These are phyloP conservation scores for Asarcornis scutulata DNA, from an alignment of 2,113 vertebrate species.

Conservation along the genomic window DNA sequence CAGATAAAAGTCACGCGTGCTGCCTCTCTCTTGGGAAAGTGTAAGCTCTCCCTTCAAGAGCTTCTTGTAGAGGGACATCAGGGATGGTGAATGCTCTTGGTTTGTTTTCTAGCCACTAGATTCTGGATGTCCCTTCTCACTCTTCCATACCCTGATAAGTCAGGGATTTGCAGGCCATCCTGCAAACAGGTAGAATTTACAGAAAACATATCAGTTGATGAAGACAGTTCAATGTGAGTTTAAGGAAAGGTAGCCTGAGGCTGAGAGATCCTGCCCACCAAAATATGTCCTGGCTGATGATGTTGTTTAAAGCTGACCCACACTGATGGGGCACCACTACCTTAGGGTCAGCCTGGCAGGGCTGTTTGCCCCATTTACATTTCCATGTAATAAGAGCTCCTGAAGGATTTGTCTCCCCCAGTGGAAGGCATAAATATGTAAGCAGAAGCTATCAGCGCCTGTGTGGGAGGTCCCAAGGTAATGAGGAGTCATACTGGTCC, in stretches of 20 bases:
- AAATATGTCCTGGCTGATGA: not conserved
- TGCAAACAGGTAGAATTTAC: not conserved
- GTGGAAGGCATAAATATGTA: not conserved
- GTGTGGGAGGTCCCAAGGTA: not conserved
- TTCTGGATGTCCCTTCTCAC: not conserved
- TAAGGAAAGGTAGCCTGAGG: not conserved
- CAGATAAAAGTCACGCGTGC: not conserved
- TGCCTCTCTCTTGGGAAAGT: not conserved
- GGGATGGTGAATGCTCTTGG: not conserved
- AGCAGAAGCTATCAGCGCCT: not conserved
- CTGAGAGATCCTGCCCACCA: not conserved
- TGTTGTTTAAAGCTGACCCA: not conserved
- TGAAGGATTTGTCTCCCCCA: not conserved
- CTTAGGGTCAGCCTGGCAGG: not conserved
- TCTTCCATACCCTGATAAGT: not conserved
- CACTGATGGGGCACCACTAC: not conserved
- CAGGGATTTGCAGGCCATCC: not conserved
- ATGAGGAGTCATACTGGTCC: not conserved
- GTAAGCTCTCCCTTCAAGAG: not conserved
- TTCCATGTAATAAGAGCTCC: not conserved
- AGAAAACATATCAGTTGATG: not conserved
- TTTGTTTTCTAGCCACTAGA: not conserved
- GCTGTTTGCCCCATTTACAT: not conserved
- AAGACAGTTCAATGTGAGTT: not conserved
- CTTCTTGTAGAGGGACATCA: not conserved